Evolutionary conservation across 2,113 vertebrate species (phyloP).

Genomic region (Ophiodon elongatus): DNA sequence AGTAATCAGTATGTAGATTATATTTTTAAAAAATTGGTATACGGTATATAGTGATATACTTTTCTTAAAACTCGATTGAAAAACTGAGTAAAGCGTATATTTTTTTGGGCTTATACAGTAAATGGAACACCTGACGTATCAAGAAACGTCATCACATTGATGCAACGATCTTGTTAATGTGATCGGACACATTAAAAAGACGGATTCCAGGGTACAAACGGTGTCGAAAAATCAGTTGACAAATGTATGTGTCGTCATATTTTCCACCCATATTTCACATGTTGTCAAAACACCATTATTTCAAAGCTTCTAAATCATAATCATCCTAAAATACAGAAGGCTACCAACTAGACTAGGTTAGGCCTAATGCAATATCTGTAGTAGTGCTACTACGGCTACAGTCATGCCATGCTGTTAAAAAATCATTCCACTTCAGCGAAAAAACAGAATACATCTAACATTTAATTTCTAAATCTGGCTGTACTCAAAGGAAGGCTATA

Average conservation of each 20-base stretch:
- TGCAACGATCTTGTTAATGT: neutral
- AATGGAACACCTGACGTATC: neutral
- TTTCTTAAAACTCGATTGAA: neutral
- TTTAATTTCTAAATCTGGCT: slow-evolving; percentile 65
- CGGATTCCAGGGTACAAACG: neutral
- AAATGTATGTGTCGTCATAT: neutral
- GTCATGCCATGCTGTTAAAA: slow-evolving; percentile 81
- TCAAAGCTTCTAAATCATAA: slow-evolving; percentile 20
- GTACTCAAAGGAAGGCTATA: slow-evolving; percentile 55
- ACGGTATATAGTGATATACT: neutral
- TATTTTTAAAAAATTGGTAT: neutral
- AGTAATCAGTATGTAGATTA: neutral
- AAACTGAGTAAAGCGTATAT: neutral
- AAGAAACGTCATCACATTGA: neutral
- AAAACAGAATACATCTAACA: slow-evolving; percentile 60
- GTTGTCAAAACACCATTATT: slow-evolving; percentile 34
- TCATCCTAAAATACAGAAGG: slow-evolving; percentile 32
- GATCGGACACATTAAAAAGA: neutral
- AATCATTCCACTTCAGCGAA: slow-evolving; percentile 64
- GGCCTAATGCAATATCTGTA: slow-evolving; percentile 65
- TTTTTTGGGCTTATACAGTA: neutral
- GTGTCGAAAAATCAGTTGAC: neutral
- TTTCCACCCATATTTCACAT: slow-evolving; percentile 18
- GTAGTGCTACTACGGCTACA: slow-evolving; percentile 69
- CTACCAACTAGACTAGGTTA: slow-evolving; percentile 71